Evolutionary conservation across 23 tunicate species (phyloP), one percentile per base, ranked within the genome.

Genomic region (Ascidia mentula): DNA sequence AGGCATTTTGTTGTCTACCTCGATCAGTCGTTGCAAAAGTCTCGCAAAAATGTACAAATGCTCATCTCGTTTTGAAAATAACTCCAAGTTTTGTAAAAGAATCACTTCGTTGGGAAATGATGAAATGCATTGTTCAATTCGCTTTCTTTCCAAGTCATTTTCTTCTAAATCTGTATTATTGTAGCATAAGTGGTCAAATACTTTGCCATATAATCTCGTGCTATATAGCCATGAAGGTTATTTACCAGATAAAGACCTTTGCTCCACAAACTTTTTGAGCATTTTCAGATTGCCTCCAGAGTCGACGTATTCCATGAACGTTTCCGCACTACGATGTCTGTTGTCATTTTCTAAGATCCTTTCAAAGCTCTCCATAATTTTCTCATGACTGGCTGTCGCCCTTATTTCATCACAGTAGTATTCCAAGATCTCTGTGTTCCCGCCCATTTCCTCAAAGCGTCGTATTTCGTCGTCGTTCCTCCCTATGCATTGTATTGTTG

Each of bases 391-490:
- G 28, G 73, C 37, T 45, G 69, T 72, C 26, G 60, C 45, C 20
- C 60, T 71, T 37, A 83, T 83, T 40, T 60, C 59, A 22, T 75
- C 81, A 30, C 80, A 88, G 37, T 65, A 89, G 32, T 89, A 88
- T 38, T 84, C 88, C 26, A 89, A 37, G 18, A 89, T 79, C 40
- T 89, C 95, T 37, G 79, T 74, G 77, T 89, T 89, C 31, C 95
- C 95, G 35, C 95, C 95, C 38, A 46, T 34, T 59, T 60, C 79
- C 42, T 89, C 95, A 73, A 77, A 88, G 30, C 53, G 40, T 39
- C 20, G 31, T 12, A 87, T 31, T 38, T 86, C 84, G 22, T 45
- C 46, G 46, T 72, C 69, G 65, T 24, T 39, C 2, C 77, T 38
- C 28, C 85, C 85, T 81, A 37, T 37, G 5, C 31, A 18, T 70